These are phyloP conservation scores for Dysmachus trigonus DNA, from an alignment of 2,888 invertebrate genomes.

Conservation along the genomic window DNA sequence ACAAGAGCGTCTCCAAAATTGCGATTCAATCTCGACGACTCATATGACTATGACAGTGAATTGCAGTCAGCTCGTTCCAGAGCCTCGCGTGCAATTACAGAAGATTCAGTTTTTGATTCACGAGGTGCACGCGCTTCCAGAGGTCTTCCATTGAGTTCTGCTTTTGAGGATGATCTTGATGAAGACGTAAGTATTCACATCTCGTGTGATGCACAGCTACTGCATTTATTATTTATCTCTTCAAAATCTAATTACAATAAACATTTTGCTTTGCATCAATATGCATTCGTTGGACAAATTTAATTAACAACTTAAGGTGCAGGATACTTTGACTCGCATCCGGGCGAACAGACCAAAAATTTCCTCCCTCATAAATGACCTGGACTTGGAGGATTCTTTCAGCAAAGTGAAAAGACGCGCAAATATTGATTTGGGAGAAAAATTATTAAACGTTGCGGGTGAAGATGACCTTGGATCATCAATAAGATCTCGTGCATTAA, in stretches of 20 bases:
- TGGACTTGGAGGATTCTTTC: conserved; percentile 71
- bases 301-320: conserved; percentile 65
- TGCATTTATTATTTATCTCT: background rate
- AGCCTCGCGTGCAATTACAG: conserved; percentile 65
- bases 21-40: conserved; percentile 45
- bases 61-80: conserved; percentile 66
- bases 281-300: conserved; percentile 3
- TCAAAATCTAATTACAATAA: background rate
- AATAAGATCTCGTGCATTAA: conserved; percentile 66
- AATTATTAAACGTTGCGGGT: conserved; percentile 69
- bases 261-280: background rate
- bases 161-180: conserved; percentile 63
- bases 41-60: conserved; percentile 63
- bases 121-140: conserved; percentile 68
- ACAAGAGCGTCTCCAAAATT: background rate
- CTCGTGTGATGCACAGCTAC: background rate
- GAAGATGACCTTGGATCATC: conserved; percentile 68
- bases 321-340: conserved; percentile 70
- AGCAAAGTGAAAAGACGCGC: conserved; percentile 69
- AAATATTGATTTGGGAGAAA: conserved; percentile 52
- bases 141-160: conserved; percentile 65
- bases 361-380: conserved; percentile 51
- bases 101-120: conserved; percentile 72
- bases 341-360: conserved; percentile 68
- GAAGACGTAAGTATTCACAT: conserved; percentile 64